Evolutionary conservation across 2,888 invertebrate species (phyloP).

Genomic region (Agonopterix subpropinquella): DNA sequence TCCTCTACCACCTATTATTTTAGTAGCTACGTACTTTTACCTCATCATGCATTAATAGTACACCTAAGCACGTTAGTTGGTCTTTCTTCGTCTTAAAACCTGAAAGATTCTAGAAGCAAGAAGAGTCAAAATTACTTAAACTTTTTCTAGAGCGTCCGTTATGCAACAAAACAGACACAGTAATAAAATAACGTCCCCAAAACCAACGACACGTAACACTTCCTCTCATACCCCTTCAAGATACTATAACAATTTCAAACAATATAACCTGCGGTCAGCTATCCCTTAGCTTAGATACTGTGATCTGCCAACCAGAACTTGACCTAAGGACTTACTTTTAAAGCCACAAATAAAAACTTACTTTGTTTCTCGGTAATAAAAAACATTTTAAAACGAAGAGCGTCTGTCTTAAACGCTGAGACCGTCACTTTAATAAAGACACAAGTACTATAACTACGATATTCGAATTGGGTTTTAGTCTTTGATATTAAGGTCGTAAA

Average conservation of each 20-base stretch:
- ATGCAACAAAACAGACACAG: conserved; percentile 19
- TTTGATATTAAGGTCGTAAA: background rate
- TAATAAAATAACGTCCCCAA: conserved; percentile 53
- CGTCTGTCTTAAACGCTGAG: background rate
- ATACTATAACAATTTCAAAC: conserved; percentile 52
- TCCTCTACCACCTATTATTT: too few species aligned
- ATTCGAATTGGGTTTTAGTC: background rate
- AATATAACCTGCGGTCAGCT: conserved; percentile 45
- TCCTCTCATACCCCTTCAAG: conserved; percentile 44
- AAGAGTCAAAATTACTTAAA: background rate
- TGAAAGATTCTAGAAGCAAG: too few species aligned
- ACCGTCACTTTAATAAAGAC: background rate
- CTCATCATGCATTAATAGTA: too few species aligned
- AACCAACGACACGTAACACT: conserved; percentile 57
- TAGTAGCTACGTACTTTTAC: too few species aligned
- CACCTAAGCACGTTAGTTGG: too few species aligned
- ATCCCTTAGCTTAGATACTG: conserved; percentile 38
- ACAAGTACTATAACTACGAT: background rate
- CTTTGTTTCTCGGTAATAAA: conserved; percentile 1
- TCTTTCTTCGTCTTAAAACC: too few species aligned
- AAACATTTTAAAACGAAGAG: background rate
- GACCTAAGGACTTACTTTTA: conserved; percentile 20
- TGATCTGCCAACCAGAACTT: conserved; percentile 45
- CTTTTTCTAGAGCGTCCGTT: conserved; percentile 2
- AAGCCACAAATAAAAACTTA: conserved; percentile 3